A percentile compares a stretch with the other conserved stretches of the same genome.
These are phyloP conservation scores for Vireo griseus DNA, from an alignment of 2,797 vertebrate species.

Conservation along the genomic window DNA sequence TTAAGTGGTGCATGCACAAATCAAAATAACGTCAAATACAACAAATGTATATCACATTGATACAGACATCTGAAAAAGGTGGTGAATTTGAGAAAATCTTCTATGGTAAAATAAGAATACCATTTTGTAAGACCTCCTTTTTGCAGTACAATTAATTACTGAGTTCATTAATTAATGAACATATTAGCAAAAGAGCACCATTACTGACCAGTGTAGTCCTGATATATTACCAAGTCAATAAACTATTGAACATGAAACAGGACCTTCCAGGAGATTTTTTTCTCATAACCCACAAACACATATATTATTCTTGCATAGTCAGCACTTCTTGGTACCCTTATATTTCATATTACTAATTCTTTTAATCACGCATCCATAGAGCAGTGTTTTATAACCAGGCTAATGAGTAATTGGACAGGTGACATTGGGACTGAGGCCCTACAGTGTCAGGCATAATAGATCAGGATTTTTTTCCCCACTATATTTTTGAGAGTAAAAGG, in stretches of 20 bases:
- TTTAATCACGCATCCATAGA: constrained; percentile 52
- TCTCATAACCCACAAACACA: constrained; percentile 51
- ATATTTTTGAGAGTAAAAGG: background rate
- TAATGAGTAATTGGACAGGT: constrained; percentile 60
- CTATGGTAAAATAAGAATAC: background rate
- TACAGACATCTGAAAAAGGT: background rate
- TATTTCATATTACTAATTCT: constrained; percentile 68
- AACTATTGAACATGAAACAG: constrained; percentile 68
- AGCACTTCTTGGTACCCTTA: constrained; percentile 58
- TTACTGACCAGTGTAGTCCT: constrained; percentile 64
- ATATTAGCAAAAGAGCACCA: constrained; percentile 69
- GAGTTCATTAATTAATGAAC: constrained; percentile 74
- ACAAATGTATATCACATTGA: background rate
- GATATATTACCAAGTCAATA: constrained; percentile 68
- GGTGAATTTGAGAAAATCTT: background rate
- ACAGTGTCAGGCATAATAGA: constrained; percentile 10
- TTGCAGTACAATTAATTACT: constrained; percentile 59
- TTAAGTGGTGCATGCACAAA: background rate
- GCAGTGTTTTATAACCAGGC: constrained; percentile 48
- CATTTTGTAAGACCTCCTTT: background rate
- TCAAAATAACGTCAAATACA: background rate
- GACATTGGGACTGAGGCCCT: constrained; percentile 34
- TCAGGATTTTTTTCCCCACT: background rate
- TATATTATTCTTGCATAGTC: constrained; percentile 66
- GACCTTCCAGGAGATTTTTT: constrained; percentile 57